Evolutionary conservation across 2,797 vertebrate genomes (phyloP), one percentile per base, ranked within the genome.

Genomic region (Danio kyathit): DNA sequence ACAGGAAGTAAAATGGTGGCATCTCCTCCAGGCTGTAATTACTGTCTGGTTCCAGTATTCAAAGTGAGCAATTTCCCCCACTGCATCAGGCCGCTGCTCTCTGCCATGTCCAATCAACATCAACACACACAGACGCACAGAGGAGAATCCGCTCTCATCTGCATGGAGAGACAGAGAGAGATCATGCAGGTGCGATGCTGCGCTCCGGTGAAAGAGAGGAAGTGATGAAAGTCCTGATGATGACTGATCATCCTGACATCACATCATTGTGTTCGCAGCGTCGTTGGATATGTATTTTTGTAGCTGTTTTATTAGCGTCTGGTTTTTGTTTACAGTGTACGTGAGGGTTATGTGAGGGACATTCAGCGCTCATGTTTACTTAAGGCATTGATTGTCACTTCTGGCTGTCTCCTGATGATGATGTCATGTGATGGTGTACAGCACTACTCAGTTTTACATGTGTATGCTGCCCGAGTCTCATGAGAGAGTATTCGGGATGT

Each of bases 81-180:
- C 57, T 74, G 67, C 80, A 81, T 86, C 77, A 79, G 74, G 76
- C 59, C 77, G 82, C 74, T 81, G 63, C 79, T 89, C 66, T 77
- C 88, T 88, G 89, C 90, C 90, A 87, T 78, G 88, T 85, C 57
- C 83, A 88, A 86, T 91, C 84, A 87, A 85, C 82, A 79, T 93
- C 90, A 88, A 82, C 90, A 87, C 76, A 75, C 82, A 84, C 66
- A 63, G 83, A 75, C 83, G 73, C 74, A 70, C 77, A 72, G 60
- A 73, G 73, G 70, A 72, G 82, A 71, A 82, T 82, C 71, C 67
- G 48, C 72, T 82, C 74, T 86, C 72, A 85, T 86, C 82, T 80
- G 75, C 60, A 73, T 70, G 69, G 43, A 81, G 49, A 49, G 63
- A 52, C 7, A 21, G 7, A 60, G 29, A 71, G 11, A 2, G 41